phyloP scores from a whole-genome alignment of 2,113 vertebrate genomes.

The Naja naja region DNA sequence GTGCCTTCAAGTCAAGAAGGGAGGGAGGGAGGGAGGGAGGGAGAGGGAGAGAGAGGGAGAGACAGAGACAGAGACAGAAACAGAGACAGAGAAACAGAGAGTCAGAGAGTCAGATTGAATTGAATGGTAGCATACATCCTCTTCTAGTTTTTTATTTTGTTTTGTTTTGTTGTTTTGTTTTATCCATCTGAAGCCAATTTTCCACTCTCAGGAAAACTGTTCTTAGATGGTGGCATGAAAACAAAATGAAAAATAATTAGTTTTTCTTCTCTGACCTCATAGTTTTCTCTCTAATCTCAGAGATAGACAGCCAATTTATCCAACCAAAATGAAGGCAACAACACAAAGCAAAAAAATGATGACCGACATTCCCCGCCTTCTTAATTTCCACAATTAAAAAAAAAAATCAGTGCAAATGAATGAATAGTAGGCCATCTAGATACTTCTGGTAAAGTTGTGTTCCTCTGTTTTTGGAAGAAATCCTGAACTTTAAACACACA shows the following conservation, averaged over 20 bases:
- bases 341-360: neutral
- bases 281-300: neutral
- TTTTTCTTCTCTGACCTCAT: neutral
- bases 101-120: neutral
- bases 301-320: neutral
- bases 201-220: neutral
- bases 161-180: neutral
- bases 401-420: neutral
- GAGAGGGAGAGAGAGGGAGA: rapidly evolving
- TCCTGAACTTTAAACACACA: neutral
- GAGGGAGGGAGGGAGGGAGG: neutral
- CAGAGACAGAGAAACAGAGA: too few relatives aligned
- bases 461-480: neutral
- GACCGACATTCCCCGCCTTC: neutral
- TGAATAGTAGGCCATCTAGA: neutral
- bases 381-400: neutral
- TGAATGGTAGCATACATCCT: neutral
- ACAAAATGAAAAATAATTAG: neutral
- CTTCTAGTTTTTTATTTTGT: neutral
- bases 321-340: neutral
- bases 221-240: neutral
- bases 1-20: neutral
- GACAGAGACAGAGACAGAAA: too few relatives aligned
- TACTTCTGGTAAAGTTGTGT: neutral
- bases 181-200: neutral